These are phyloP conservation scores for Chaetura pelagica DNA, from an alignment of 2,113 vertebrate genomes.

Conservation along the genomic window DNA sequence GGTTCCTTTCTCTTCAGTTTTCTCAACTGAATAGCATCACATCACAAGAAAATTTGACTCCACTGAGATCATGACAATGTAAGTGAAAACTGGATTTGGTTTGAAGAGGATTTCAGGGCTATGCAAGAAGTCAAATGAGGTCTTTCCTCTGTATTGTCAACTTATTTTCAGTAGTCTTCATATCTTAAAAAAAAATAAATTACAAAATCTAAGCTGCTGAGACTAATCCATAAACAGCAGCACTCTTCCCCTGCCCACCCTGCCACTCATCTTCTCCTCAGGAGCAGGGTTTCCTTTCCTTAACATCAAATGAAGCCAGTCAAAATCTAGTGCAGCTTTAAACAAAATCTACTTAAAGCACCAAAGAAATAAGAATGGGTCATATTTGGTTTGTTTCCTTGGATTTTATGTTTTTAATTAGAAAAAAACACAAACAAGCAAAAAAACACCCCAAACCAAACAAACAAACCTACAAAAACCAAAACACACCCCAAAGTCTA, in stretches of 20 bases:
- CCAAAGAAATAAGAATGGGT: neutral
- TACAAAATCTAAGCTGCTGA: neutral
- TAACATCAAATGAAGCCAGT: neutral
- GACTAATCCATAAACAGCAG: neutral
- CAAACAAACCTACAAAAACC: too few species aligned
- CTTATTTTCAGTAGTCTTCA: neutral
- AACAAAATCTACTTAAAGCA: neutral
- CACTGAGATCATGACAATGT: neutral
- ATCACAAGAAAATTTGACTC: neutral
- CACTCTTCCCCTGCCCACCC: neutral
- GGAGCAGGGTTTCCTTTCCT: neutral
- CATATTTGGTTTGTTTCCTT: neutral
- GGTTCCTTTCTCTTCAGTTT: neutral
- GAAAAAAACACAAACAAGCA: neutral
- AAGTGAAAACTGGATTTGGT: neutral
- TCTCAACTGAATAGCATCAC: neutral
- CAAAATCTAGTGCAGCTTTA: neutral
- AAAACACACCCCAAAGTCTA: neutral
- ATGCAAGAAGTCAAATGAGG: neutral
- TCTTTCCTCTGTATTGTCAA: neutral
- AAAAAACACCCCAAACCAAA: too few species aligned
- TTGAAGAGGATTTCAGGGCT: neutral
- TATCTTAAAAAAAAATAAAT: too few species aligned
- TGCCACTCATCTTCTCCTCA: neutral
- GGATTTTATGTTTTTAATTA: constrained; percentile 17